Conservation (phyloP, 1,140 invertebrate genomes). For the Babylonia areolata region DNA sequence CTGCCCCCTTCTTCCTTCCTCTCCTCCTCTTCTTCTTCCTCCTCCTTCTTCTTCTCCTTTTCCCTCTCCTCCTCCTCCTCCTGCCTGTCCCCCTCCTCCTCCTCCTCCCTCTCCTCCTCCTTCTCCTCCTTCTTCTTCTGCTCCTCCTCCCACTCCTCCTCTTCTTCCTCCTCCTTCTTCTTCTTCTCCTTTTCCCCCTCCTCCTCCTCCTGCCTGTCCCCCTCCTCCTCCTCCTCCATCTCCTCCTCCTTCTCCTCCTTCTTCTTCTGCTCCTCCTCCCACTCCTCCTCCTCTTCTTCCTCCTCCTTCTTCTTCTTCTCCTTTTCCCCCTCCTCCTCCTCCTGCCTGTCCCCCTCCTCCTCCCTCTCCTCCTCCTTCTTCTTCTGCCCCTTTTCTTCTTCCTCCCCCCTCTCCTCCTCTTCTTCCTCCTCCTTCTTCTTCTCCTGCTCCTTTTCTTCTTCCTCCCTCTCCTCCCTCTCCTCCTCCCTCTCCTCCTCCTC, state of each 20-base stretch:
- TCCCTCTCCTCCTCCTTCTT: background rate
- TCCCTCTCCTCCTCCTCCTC: background rate
- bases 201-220: background rate
- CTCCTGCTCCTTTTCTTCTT: background rate
- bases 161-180: background rate
- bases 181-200: background rate
- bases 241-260: background rate
- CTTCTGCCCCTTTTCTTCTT: background rate
- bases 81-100: too few species aligned
- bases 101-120: too few species aligned
- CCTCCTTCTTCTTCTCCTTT: slow-evolving; percentile 1
- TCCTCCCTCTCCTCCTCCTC: background rate
- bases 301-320: background rate
- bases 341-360: slow-evolving; percentile 8
- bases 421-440: background rate
- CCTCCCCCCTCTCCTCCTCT: background rate
- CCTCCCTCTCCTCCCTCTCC: background rate
- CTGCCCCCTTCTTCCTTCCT: background rate
- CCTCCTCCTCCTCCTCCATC: background rate
- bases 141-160: background rate
- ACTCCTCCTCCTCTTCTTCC: background rate
- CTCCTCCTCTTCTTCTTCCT: background rate
- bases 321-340: slow-evolving; percentile 16
- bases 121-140: background rate
- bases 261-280: too few species aligned